These are phyloP conservation scores for Mylabris phalerata DNA, from an alignment of 1,140 invertebrate species.

Conservation along the genomic window DNA sequence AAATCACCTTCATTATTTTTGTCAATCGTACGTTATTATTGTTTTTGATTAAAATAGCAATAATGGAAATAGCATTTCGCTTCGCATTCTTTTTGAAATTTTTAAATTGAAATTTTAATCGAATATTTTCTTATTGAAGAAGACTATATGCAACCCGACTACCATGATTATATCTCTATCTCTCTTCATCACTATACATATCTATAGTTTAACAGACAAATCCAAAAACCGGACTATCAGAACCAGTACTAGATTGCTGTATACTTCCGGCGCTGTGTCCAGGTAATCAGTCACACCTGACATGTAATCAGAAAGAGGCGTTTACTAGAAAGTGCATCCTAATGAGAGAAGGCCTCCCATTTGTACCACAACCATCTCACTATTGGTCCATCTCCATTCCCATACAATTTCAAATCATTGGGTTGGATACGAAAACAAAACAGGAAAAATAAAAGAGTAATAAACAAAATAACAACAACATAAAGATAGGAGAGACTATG, in stretches of 20 bases:
- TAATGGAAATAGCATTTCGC: too few species aligned
- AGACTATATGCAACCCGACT: too few species aligned
- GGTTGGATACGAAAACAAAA: background rate
- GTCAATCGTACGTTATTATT: too few species aligned
- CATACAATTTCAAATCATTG: constrained; percentile 3
- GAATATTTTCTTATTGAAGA: too few species aligned
- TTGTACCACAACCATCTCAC: constrained; percentile 15
- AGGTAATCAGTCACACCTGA: constrained; percentile 43
- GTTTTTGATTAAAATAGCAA: too few species aligned
- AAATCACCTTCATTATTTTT: too few species aligned
- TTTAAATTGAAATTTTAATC: too few species aligned
- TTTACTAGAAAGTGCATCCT: constrained; percentile 32
- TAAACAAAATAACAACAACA: constrained; percentile 9
- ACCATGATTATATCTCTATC: too few species aligned
- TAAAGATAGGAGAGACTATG: constrained; percentile 1
- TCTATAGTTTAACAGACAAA: background rate
- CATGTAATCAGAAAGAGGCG: constrained; percentile 42
- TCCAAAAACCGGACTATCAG: constrained; percentile 29
- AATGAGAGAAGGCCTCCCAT: constrained; percentile 32
- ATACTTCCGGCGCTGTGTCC: constrained; percentile 38
- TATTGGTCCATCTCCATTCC: constrained; percentile 26
- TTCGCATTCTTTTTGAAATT: too few species aligned
- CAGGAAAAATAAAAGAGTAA: background rate
- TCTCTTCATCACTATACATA: too few species aligned
- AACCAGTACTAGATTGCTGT: constrained; percentile 22